Evolutionary conservation across 2,888 invertebrate genomes (phyloP), one percentile per base, ranked within the genome.

Genomic region (Metopia argyrocephala): DNA sequence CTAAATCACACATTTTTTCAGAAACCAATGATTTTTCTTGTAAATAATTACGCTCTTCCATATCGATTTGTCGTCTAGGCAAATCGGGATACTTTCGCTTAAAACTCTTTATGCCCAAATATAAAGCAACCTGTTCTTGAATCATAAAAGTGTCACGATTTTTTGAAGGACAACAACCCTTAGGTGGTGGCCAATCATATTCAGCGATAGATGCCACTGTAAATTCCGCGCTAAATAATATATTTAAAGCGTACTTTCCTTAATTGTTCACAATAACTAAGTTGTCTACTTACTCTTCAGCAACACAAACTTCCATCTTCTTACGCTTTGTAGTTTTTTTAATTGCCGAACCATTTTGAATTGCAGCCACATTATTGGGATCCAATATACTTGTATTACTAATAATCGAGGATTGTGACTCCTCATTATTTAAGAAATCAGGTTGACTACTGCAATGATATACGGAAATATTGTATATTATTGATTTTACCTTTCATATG

Each of bases 41-140:
- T 50, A 99, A 93, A 91, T 94, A 97, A 87, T 96, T 96, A 73
- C 97, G 93, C 89, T 99, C 99, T 83, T 96, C 96, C 91, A 96
- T 96, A 84, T 97, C 97, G 27, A 98, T 94, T 83, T 95, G 92
- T 70, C 98, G 93, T 73, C 98, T 92, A 84, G 94, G 94, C 68
- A 97, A 90, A 89, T 97, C 96, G n/a, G 96, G 95, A 91, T 97
- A 97, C 88, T 98, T 97, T 83, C 99, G 93, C 90, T 98, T 98
- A 90, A 99, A 99, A 76, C 98, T 98, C 89, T 97, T 98, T 38
- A 99, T 96, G 48, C 96, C 96, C 81, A 99, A 92, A 91, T 96
- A 98, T 89, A 98, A 96, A 0, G 97, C 96, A 81, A 99, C 95
- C 96, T 93, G 99, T 89, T 99, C 99, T 91, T 99, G 98, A 76